These are phyloP conservation scores for Eudorcas thomsonii DNA, from an alignment of 2,113 vertebrate genomes.

Conservation along the genomic window DNA sequence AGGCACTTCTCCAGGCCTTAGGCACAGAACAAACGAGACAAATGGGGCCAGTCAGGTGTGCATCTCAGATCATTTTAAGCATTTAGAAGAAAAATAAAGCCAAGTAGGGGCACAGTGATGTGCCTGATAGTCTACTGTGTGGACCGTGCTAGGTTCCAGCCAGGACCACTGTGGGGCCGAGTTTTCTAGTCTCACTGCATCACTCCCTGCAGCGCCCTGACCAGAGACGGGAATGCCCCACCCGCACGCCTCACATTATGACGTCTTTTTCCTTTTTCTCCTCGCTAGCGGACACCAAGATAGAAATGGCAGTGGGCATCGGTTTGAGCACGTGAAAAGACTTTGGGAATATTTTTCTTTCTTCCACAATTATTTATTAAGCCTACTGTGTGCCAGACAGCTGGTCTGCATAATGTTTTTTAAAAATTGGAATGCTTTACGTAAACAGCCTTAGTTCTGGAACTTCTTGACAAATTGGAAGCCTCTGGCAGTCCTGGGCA, in stretches of 20 bases:
- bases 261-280: neutral
- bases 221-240: neutral
- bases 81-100: neutral
- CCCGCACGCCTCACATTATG: neutral
- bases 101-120: neutral
- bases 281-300: neutral
- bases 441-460: neutral
- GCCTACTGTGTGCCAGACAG: neutral
- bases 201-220: neutral
- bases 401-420: neutral
- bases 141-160: rapidly evolving
- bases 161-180: neutral
- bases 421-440: neutral
- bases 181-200: neutral
- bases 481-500: neutral
- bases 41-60: neutral
- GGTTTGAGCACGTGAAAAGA: neutral
- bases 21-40: neutral
- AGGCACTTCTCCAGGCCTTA: neutral
- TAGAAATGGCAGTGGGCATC: neutral
- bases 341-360: neutral
- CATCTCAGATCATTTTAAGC: neutral
- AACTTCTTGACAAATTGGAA: neutral
- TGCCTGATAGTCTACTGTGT: neutral
- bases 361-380: neutral